Conservation (phyloP, 2,888 invertebrate species). For the Apamea sordens region DNA sequence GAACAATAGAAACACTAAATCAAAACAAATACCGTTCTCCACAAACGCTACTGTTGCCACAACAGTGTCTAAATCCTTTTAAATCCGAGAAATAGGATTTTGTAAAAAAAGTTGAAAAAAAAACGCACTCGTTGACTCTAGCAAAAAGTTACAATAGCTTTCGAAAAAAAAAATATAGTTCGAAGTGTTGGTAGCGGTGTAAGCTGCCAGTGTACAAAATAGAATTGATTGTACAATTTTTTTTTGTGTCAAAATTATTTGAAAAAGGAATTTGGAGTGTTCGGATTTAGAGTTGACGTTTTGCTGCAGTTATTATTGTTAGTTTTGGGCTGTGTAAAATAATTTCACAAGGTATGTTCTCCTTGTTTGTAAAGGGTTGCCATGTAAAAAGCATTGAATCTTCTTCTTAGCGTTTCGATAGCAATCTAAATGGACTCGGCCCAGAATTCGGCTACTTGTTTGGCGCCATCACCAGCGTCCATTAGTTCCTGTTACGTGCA, state of each 20-base stretch:
- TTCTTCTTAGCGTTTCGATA: no score
- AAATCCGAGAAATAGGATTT: constrained; percentile 90
- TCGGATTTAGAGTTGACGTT: constrained; percentile 62
- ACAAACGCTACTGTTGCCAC: constrained; percentile 89
- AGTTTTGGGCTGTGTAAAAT: constrained; percentile 1
- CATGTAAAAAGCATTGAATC: not conserved
- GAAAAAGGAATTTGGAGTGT: constrained; percentile 76
- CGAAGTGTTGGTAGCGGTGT: constrained; percentile 80
- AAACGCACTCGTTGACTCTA: constrained; percentile 87
- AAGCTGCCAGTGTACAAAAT: constrained; percentile 87
- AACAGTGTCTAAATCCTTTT: constrained; percentile 90
- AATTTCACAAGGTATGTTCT: not conserved
- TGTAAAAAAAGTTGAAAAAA: constrained; percentile 76
- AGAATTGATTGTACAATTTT: constrained; percentile 81
- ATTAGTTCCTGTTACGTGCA: no score
- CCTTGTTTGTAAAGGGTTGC: no score
- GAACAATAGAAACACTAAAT: constrained; percentile 79
- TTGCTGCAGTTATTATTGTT: constrained; percentile 43
- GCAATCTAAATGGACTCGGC: no score
- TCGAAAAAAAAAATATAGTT: constrained; percentile 75
- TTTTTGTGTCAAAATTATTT: constrained; percentile 69
- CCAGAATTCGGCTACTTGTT: no score
- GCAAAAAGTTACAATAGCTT: constrained; percentile 83
- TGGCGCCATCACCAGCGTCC: no score
- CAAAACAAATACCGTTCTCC: constrained; percentile 87